phyloP scores from a whole-genome alignment of 2,888 invertebrate genomes.

The Homarus gammarus region DNA sequence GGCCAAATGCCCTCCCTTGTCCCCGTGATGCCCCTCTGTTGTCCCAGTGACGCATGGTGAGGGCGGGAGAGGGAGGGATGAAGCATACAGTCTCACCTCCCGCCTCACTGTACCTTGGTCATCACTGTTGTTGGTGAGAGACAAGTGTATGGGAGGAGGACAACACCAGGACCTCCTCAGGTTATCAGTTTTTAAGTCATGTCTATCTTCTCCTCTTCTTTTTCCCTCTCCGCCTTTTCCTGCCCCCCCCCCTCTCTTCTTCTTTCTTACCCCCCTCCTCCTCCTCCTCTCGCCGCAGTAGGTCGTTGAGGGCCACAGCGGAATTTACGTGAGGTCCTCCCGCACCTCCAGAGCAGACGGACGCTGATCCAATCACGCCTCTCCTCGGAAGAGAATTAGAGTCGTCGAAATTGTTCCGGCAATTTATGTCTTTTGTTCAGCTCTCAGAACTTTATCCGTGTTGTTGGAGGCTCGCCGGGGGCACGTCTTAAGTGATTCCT shows the following conservation, averaged over 20 bases:
- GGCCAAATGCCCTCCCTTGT: too few species aligned
- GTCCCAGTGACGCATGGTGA: too few species aligned
- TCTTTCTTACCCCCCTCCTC: background rate
- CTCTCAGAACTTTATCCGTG: background rate
- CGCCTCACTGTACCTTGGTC: too few species aligned
- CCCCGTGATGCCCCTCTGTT: too few species aligned
- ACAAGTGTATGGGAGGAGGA: too few species aligned
- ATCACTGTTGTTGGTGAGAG: too few species aligned
- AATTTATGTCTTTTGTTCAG: constrained; percentile 19
- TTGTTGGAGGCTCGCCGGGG: background rate
- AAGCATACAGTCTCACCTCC: too few species aligned
- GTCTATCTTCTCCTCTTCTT: too few species aligned
- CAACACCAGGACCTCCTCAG: too few species aligned
- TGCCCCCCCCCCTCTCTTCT: background rate
- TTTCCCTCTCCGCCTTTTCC: background rate
- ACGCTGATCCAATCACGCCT: constrained; percentile 29
- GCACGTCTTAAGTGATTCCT: background rate
- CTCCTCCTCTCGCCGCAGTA: background rate
- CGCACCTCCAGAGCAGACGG: background rate
- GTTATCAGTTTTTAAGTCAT: too few species aligned
- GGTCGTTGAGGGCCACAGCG: background rate
- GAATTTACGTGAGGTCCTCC: background rate
- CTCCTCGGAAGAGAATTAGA: constrained; percentile 38
- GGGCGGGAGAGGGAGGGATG: too few species aligned
- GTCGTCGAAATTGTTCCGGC: constrained; percentile 14